Base-by-base conservation (phyloP, 2,888 invertebrate species). In the Lomographa bimaculata region DNA sequence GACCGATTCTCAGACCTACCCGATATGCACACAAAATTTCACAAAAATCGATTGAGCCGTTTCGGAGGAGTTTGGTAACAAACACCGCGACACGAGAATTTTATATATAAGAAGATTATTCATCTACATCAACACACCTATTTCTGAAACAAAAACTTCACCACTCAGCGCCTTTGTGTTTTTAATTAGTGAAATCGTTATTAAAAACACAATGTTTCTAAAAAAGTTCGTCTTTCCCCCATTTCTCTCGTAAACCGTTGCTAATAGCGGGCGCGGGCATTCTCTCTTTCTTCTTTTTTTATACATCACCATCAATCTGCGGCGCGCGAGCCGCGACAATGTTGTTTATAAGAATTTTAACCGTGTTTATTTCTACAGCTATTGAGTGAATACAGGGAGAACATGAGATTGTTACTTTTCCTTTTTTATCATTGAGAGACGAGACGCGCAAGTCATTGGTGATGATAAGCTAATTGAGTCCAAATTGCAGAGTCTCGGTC, bases 291-390 rank as follows among this genome's bases (percentile, higher is more conserved):
- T 30, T 36, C 32, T 36, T 42, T 43, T 34, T 42, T 36, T 36
- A 35, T 18, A 27, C 77, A 71, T 72, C 71, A 60, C 66, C 77
- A 83, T 85, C 75, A 71, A 79, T 86, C 85, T 69, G 59, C 48
- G 52, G 62, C 41, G 66, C 45, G 51, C 58, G 68, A 64, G 69
- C 69, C 66, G 70, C 71, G 64, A 79, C 82, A 71, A 81, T 79
- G 83, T 84, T 87, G 86, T 87, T 87, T 87, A 86, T 84, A 82
- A 72, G 77, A 79, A 81, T 82, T 81, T 85, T 82, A 85, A 77
- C 77, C 67, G 78, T 75, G 78, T 76, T 81, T 86, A 85, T 85
- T 84, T 83, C 78, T 64, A 78, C 51, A 60, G 62, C 61, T 63
- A 57, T 63, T 48, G 45, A 47, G 32, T 34, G 5, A 26, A 32